Evolutionary conservation across 2,888 invertebrate species (phyloP), one percentile per base, ranked within the genome.

Genomic region (Latheticus oryzae): DNA sequence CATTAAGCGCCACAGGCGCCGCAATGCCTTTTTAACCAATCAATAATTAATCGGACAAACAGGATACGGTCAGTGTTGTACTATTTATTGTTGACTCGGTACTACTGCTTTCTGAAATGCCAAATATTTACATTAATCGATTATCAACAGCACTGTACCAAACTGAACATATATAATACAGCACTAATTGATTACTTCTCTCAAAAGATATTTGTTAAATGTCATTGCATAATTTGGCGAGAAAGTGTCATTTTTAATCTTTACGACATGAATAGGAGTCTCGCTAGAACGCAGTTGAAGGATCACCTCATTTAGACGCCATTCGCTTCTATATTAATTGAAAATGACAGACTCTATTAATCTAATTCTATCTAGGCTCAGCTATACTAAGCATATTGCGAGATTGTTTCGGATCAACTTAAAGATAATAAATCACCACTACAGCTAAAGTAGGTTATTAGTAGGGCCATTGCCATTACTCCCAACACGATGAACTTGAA

Each of bases 161-260:
- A 12, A 8, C 23, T 24, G 16, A 11, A 11, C 5, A 8, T 32
- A 12, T 15, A 16, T 12, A 5, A 23, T 38, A 8, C 15, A 13
- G 26, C 9, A 7, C 19, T 30, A 30, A 45, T 45, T 30, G 45
- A 45, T 45, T 45, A 17, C 19, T 19, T 30, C 32, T 11, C 30
- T 64, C 66, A 60, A 37, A 60, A 61, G 72, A 72, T 73, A 78
- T 78, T 78, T 78, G 76, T 78, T 73, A 77, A 76, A 72, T 77
- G 77, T 78, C 77, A 76, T 75, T 76, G 76, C 70, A 76, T 75
- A 76, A 77, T 76, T 75, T 71, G 72, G 72, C 69, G 67, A 70
- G 74, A 74, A 73, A 74, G 69, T 71, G 70, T 76, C 76, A 78
- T 78, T 78, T 78, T 78, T 78, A 77, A 77, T 73, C 70, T 69